Percentiles rank a stretch among this genome's conserved stretches.
Evolutionary conservation across 1,140 invertebrate genomes (phyloP).

Genomic region (Drosophila mayri): DNA sequence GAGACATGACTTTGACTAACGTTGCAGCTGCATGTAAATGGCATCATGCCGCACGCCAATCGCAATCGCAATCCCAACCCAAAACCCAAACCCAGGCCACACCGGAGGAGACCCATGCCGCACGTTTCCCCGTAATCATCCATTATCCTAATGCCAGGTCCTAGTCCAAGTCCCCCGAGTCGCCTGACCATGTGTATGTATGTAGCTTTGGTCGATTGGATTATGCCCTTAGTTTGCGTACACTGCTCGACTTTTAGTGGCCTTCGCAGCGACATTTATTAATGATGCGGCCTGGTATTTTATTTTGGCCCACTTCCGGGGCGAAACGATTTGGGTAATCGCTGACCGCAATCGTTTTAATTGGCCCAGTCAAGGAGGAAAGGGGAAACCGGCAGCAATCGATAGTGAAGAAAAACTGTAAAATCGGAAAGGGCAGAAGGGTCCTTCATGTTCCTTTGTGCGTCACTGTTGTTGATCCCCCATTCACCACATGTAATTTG

Average conservation of each 20-base stretch:
- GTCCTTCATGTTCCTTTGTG: conserved; percentile 7
- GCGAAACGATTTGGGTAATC: conserved; percentile 68
- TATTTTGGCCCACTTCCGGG: conserved; percentile 50
- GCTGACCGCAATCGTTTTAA: conserved; percentile 64
- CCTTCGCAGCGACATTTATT: conserved; percentile 66
- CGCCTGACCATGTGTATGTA: conserved; percentile 22
- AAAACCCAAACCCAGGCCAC: conserved; percentile 8
- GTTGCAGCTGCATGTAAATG: conserved; percentile 80
- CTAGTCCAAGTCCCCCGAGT: conserved; percentile 56
- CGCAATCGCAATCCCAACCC: conserved; percentile 4
- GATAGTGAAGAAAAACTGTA: conserved; percentile 68
- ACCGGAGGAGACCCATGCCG: conserved; percentile 39
- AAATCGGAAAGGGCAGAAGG: conserved; percentile 49
- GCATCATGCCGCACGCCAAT: conserved; percentile 61
- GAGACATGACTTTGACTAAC: conserved; percentile 79
- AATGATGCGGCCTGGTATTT: conserved; percentile 59
- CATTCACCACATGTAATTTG: conserved; percentile 30
- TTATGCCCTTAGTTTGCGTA: conserved; percentile 63
- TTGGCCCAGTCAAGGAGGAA: conserved; percentile 38
- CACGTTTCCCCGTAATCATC: conserved; percentile 80
- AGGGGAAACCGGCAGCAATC: conserved; percentile 26
- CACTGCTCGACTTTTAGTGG: conserved; percentile 42
- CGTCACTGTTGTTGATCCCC: conserved; percentile 17
- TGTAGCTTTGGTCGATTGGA: conserved; percentile 61
- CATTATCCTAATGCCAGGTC: conserved; percentile 81